phyloP scores from a whole-genome alignment of 1,140 invertebrate genomes.

The Orchesella cincta region DNA sequence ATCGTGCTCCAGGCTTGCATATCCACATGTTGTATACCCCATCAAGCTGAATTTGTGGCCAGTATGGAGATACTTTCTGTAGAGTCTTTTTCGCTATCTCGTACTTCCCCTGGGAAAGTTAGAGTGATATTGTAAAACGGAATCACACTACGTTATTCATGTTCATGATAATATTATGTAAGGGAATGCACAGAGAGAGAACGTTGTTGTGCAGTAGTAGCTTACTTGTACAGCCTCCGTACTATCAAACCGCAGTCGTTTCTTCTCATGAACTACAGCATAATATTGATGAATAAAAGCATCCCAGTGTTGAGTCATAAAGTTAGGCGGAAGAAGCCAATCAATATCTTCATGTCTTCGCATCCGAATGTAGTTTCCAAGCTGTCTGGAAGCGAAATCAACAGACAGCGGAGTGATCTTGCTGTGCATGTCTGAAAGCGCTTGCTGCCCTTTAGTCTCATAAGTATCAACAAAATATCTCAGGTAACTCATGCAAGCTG shows the following conservation, averaged over 20 bases:
- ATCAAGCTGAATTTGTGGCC: conserved; percentile 75
- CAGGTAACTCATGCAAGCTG: conserved; percentile 79
- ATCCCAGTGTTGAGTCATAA: conserved; percentile 73
- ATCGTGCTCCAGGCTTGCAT: conserved; percentile 90
- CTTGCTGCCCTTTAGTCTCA: conserved; percentile 57
- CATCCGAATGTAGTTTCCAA: conserved; percentile 72
- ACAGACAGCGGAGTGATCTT: conserved; percentile 52
- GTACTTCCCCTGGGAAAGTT: conserved; percentile 56
- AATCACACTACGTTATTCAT: conserved; percentile 32
- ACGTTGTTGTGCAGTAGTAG: neutral
- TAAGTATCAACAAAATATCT: conserved; percentile 69
- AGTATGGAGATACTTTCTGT: conserved; percentile 66
- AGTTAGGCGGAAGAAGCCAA: conserved; percentile 49
- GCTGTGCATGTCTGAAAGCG: conserved; percentile 45
- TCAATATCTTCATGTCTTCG: conserved; percentile 85
- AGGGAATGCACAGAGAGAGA: too few species aligned
- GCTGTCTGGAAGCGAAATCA: conserved; percentile 46
- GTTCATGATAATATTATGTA: too few species aligned
- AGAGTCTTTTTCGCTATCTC: conserved; percentile 60
- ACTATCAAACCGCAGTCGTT: conserved; percentile 54
- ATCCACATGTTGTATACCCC: conserved; percentile 89
- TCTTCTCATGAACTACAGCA: conserved; percentile 68
- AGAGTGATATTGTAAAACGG: too few species aligned
- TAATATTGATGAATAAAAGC: conserved; percentile 78
- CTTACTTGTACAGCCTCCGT: conserved; percentile 37